Percentiles rank a stretch among this genome's conserved stretches.
phyloP scores from a whole-genome alignment of 2,888 invertebrate genomes.

The Agrenia bidenticulata region DNA sequence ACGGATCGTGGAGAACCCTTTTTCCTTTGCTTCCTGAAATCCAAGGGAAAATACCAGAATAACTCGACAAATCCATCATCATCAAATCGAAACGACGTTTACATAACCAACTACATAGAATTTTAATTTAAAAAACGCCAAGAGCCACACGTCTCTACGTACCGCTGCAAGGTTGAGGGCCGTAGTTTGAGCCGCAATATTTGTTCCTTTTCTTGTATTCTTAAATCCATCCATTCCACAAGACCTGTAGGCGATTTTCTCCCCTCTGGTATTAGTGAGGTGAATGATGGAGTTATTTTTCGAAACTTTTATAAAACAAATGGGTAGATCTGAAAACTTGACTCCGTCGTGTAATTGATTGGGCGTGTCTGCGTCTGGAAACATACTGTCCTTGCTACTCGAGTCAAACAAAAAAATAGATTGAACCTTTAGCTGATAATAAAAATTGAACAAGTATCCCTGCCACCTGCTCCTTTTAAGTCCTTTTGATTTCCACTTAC shows the following conservation, averaged over 20 bases:
- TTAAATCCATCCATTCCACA: conserved; percentile 93
- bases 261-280: conserved; percentile 71
- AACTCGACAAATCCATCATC: conserved; percentile 12
- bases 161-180: conserved; percentile 77
- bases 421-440: neutral
- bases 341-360: conserved; percentile 72
- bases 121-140: no score
- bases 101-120: neutral
- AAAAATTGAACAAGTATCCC: neutral
- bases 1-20: conserved; percentile 73
- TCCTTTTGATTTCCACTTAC: no score
- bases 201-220: conserved; percentile 92
- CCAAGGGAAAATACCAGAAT: neutral
- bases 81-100: neutral
- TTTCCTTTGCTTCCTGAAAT: conserved; percentile 68
- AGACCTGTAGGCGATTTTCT: conserved; percentile 59
- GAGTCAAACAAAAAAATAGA: neutral
- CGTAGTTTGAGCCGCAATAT: conserved; percentile 93
- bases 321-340: conserved; percentile 75
- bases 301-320: conserved; percentile 77
- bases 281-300: conserved; percentile 86
- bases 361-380: conserved; percentile 74
- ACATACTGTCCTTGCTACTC: conserved; percentile 67
- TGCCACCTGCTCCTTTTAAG: no score
- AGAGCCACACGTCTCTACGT: no score